These are phyloP conservation scores for Astreopora myriophthalma DNA, from an alignment of 64 coral and sea anemone species.

Conservation along the genomic window DNA sequence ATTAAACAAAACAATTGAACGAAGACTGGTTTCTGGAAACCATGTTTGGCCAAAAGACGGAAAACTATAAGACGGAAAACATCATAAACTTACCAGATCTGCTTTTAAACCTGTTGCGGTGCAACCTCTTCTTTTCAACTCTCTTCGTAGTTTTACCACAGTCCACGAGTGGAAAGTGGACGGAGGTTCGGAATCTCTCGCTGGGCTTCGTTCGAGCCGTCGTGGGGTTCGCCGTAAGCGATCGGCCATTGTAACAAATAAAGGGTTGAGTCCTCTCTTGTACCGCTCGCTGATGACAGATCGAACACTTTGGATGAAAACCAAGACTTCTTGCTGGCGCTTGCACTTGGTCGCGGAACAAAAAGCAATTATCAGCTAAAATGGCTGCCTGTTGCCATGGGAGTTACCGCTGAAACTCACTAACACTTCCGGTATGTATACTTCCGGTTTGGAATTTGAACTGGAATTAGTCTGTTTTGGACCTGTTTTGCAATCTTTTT, in stretches of 20 bases:
- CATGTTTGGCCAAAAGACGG: background rate
- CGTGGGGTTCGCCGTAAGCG: conserved; percentile 44
- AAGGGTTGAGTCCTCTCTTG: background rate
- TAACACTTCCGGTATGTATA: background rate
- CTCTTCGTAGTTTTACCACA: conserved; percentile 47
- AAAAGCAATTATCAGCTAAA: background rate
- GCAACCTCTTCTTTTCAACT: conserved; percentile 36
- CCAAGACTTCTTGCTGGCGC: background rate
- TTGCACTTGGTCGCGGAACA: no score
- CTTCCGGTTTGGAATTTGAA: no score
- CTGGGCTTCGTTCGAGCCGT: conserved; percentile 61
- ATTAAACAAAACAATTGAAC: background rate
- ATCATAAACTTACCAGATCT: conserved; percentile 34
- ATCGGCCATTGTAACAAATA: conserved; percentile 44
- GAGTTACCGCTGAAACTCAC: conserved; percentile 4
- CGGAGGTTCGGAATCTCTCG: conserved; percentile 54
- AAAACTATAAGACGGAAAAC: background rate
- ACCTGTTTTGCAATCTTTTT: no score
- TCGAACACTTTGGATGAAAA: background rate
- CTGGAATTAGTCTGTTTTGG: no score
- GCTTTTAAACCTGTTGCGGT: conserved; percentile 48
- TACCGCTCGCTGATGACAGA: background rate
- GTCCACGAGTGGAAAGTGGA: conserved; percentile 27
- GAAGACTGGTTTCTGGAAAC: background rate
- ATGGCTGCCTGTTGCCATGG: conserved; percentile 19